Evolutionary conservation across 1,140 invertebrate species (phyloP).

Genomic region (Mercenaria mercenaria): DNA sequence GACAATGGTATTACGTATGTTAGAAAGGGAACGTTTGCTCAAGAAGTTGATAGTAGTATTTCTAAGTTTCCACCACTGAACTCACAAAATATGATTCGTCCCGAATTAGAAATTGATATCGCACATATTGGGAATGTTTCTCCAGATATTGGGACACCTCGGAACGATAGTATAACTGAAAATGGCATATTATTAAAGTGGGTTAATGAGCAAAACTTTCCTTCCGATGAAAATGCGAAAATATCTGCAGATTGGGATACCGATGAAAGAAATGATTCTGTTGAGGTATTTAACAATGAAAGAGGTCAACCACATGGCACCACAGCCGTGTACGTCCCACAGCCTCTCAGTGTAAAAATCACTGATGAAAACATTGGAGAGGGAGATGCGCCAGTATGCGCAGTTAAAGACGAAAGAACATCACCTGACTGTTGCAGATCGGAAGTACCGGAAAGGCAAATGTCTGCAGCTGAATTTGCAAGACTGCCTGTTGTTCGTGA

Average conservation of each 20-base stretch:
- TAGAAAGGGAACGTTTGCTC: not conserved
- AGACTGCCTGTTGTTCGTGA: not conserved
- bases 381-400: no score
- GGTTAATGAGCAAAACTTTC: not conserved
- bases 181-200: not conserved
- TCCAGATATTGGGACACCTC: not conserved
- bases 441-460: not conserved
- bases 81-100: no score
- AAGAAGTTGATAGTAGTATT: not conserved
- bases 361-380: no score
- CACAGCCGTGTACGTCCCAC: no score
- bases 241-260: no score
- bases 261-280: not conserved
- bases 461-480: not conserved
- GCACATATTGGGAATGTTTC: not conserved
- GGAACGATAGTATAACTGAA: not conserved
- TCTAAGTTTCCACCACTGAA: not conserved
- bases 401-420: no score
- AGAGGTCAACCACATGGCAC: no score
- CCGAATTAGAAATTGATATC: not conserved
- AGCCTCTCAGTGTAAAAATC: no score
- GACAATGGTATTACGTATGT: not conserved
- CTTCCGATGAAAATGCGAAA: no score
- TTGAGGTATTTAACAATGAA: not conserved
- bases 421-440: not conserved